Conservation (phyloP, 2,888 invertebrate genomes). For the Chrysina gloriosa region DNA sequence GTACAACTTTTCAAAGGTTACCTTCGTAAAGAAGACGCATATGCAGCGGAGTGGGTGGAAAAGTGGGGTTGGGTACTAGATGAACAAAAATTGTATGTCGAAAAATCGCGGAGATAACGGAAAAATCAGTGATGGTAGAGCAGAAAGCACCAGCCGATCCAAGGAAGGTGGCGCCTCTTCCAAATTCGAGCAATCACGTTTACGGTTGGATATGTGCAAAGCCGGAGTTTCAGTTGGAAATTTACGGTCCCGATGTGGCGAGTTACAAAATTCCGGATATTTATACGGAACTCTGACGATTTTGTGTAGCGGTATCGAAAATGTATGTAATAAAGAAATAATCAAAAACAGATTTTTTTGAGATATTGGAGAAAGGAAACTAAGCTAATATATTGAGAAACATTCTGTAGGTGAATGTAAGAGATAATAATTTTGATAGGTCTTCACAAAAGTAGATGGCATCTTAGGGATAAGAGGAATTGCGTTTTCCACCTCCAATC, state of each 20-base stretch:
- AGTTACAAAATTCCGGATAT: background rate
- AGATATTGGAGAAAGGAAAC: no score
- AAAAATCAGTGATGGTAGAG: slow-evolving; percentile 39
- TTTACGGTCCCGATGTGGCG: slow-evolving; percentile 49
- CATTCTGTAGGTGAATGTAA: no score
- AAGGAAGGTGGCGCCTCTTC: slow-evolving; percentile 47
- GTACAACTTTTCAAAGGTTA: slow-evolving; percentile 42
- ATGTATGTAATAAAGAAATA: no score
- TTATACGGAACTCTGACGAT: background rate
- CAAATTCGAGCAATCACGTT: slow-evolving; percentile 46
- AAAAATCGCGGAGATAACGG: slow-evolving; percentile 44
- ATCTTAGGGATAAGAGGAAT: no score
- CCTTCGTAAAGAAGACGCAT: slow-evolving; percentile 40
- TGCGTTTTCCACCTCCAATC: no score
- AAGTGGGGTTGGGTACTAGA: slow-evolving; percentile 48
- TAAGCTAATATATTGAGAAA: no score
- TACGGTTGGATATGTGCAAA: slow-evolving; percentile 48
- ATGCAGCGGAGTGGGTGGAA: slow-evolving; percentile 38
- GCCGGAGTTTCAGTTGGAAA: slow-evolving; percentile 49
- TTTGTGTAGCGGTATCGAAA: no score
- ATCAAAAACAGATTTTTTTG: no score
- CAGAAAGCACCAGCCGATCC: slow-evolving; percentile 36
- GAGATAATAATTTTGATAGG: no score
- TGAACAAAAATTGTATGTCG: slow-evolving; percentile 45
- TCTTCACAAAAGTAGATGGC: no score